Evolutionary conservation across 2,113 vertebrate species (phyloP), one percentile per base, ranked within the genome.

Genomic region (Pseudolaguvia tuberculata): DNA sequence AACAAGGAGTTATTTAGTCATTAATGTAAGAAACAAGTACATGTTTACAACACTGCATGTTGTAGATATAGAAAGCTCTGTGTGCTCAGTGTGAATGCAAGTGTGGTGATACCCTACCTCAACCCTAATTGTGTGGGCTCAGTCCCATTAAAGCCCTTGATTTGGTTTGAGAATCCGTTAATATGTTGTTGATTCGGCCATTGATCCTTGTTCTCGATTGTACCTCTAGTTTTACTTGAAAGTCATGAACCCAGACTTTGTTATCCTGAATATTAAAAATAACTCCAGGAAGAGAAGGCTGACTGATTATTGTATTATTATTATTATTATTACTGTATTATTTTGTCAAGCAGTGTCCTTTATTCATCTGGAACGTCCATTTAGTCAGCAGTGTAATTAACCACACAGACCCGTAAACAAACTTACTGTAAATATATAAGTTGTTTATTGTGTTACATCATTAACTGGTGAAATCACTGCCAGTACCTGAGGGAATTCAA

Each of bases 81-180:
- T n/a, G n/a, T n/a, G n/a, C n/a, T n/a, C n/a, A n/a, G n/a, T n/a
- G n/a, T n/a, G n/a, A n/a, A n/a, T n/a, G n/a, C n/a, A n/a, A n/a
- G n/a, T n/a, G n/a, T n/a, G n/a, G n/a, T n/a, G n/a, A 61, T 76
- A 35, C 31, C 6, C 31, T 4, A 35, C 31, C 66, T 29, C 47
- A 47, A 31, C 52, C 14, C 61, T 20, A 73, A 71, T 58, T 62
- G 57, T 61, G 80, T 82, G 71, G 83, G 86, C 83, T 84, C 84
- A 82, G 63, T 66, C 78, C 77, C 74, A 80, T 14, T 0, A 82
- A 79, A 85, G 81, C 72, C 80, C 82, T 80, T 81, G 66, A 79
- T 87, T 87, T 90, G 89, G 90, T 89, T 85, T 87, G 80, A 82
- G 45, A 48, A 56, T 84, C 65, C 84, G 31, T 35, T 81, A 86